phyloP scores from a whole-genome alignment of 2,797 vertebrate genomes.

The Buphagus erythrorhynchus region DNA sequence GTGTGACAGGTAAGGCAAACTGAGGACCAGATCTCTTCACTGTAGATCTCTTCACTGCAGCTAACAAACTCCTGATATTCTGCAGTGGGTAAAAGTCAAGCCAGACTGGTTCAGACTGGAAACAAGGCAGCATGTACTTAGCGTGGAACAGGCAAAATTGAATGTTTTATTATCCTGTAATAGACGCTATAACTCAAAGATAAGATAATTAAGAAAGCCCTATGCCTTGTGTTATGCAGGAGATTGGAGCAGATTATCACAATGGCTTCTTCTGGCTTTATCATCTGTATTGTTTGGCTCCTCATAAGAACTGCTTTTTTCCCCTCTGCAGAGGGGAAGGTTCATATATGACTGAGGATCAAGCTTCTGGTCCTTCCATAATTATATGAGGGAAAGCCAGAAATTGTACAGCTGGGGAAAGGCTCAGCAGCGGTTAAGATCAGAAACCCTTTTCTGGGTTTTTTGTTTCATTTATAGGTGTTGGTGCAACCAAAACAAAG shows the following conservation, averaged over 20 bases:
- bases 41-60: background rate
- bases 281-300: background rate
- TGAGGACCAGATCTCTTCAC: background rate
- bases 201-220: background rate
- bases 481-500: conserved; percentile 18
- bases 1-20: background rate
- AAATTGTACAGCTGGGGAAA: background rate
- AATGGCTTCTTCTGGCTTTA: background rate
- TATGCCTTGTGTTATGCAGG: background rate
- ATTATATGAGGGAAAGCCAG: background rate
- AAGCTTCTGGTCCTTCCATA: background rate
- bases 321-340: background rate
- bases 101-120: background rate
- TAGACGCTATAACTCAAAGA: background rate
- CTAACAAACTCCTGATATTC: background rate
- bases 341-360: background rate
- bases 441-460: background rate
- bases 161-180: background rate
- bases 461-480: conserved; percentile 37
- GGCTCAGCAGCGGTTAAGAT: background rate
- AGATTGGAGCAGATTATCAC: background rate
- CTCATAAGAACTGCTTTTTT: background rate
- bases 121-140: background rate
- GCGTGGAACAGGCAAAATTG: background rate
- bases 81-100: background rate